Evolutionary conservation across 30 jellyfish, hydroid and myxozoan genomes (phyloP).

Genomic region (Mastigias papua): DNA sequence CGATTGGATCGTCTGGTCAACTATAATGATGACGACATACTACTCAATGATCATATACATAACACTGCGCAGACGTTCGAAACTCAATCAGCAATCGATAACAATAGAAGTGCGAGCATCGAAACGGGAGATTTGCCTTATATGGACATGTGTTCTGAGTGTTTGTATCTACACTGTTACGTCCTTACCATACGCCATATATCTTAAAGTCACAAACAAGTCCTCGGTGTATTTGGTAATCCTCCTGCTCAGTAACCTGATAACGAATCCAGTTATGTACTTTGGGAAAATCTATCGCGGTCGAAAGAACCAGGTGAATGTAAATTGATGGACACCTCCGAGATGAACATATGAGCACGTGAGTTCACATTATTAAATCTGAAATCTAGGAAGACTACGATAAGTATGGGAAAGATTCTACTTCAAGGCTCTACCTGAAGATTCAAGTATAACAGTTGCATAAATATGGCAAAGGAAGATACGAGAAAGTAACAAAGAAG

Average conservation of each 20-base stretch:
- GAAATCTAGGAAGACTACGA: neutral
- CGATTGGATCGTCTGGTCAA: constrained; percentile 21
- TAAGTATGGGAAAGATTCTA: no score
- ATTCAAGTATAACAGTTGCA: neutral
- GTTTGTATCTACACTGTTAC: constrained; percentile 21
- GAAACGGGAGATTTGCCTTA: constrained; percentile 47
- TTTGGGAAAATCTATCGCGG: constrained; percentile 6
- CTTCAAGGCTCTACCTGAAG: neutral
- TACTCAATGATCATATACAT: constrained; percentile 39
- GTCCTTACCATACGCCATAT: constrained; percentile 34
- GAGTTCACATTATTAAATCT: no score
- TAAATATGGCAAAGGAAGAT: neutral
- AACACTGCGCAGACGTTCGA: constrained; percentile 23
- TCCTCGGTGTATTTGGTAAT: neutral
- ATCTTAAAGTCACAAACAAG: neutral
- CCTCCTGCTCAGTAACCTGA: constrained; percentile 24
- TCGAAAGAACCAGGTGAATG: neutral
- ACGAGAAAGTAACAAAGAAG: no score
- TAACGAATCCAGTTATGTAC: constrained; percentile 40
- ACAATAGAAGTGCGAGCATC: constrained; percentile 27
- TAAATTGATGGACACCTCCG: no score
- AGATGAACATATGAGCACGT: no score
- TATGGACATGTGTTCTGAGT: constrained; percentile 40
- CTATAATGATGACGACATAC: neutral
- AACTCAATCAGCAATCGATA: constrained; percentile 17